phyloP scores from a whole-genome alignment of 2,797 vertebrate genomes.

The Aphelocoma californica region DNA sequence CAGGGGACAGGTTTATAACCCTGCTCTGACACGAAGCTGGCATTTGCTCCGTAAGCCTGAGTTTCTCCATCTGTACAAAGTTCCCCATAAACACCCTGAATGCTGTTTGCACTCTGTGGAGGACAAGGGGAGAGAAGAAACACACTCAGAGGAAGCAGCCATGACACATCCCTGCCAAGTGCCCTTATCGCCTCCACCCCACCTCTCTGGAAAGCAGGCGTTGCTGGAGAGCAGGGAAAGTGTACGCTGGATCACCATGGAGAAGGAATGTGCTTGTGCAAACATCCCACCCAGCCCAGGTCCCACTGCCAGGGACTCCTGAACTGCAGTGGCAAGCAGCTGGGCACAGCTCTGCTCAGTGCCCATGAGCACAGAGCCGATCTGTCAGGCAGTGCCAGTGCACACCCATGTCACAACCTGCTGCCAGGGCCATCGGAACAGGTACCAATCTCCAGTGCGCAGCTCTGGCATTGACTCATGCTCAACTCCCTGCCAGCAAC shows the following conservation, averaged over 20 bases:
- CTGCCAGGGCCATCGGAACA: accelerated
- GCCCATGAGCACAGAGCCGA: accelerated
- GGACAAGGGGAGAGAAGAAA: not conserved
- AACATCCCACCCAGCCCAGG: not conserved
- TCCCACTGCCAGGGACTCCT: not conserved
- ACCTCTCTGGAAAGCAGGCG: not conserved
- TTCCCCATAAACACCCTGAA: not conserved
- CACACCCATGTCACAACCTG: accelerated
- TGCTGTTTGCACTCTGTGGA: not conserved
- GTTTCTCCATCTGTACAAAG: not conserved
- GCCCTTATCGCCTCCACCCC: not conserved
- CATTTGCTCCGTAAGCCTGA: accelerated
- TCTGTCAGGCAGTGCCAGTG: accelerated
- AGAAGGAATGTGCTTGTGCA: conserved; percentile 48
- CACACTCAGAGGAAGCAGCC: not conserved
- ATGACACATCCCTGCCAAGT: not conserved
- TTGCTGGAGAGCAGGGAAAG: conserved; percentile 8
- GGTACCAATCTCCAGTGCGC: accelerated
- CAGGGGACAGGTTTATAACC: not conserved
- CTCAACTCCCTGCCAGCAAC: not conserved
- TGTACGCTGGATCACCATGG: not conserved
- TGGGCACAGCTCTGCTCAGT: accelerated
- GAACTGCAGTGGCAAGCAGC: accelerated
- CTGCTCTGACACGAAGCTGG: not conserved
- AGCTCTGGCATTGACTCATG: accelerated